phyloP scores from a whole-genome alignment of 2,888 invertebrate species.

The Agonum fuliginosum region DNA sequence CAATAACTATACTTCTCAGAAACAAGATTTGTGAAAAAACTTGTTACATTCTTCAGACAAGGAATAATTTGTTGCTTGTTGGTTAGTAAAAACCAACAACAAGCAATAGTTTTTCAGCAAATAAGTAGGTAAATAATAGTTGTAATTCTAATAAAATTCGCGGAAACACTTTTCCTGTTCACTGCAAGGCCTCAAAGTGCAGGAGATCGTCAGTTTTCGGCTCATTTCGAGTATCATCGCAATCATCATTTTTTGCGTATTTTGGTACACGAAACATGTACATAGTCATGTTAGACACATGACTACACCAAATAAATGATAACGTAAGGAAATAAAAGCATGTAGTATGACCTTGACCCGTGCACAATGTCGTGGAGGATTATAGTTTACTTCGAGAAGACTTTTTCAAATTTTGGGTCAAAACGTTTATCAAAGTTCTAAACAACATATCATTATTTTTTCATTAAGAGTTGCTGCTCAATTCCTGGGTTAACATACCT shows the following conservation, averaged over 20 bases:
- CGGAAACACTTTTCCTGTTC: slow-evolving; percentile 46
- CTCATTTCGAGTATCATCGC: slow-evolving; percentile 20
- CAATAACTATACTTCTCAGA: background rate
- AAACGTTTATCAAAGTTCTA: too few relatives aligned
- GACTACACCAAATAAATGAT: slow-evolving; percentile 35
- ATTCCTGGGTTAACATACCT: too few relatives aligned
- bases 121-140: slow-evolving; percentile 7
- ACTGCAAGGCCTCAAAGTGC: slow-evolving; percentile 35
- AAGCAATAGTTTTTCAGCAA: slow-evolving; percentile 10
- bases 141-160: slow-evolving; percentile 34
- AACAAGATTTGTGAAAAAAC: background rate
- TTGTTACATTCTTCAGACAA: slow-evolving; percentile 10
- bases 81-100: slow-evolving; percentile 6
- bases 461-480: too few relatives aligned
- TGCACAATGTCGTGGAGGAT: background rate
- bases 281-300: slow-evolving; percentile 49
- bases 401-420: background rate
- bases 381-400: background rate
- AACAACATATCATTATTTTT: too few relatives aligned
- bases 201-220: slow-evolving; percentile 3
- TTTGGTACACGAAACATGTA: slow-evolving; percentile 19
- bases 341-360: slow-evolving; percentile 32
- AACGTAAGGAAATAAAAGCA: slow-evolving; percentile 41
- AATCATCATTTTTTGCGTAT: slow-evolving; percentile 26
- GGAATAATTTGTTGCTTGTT: slow-evolving; percentile 20